Evolutionary conservation across 2,888 invertebrate species (phyloP).

Genomic region (Galerucella calmariensis): DNA sequence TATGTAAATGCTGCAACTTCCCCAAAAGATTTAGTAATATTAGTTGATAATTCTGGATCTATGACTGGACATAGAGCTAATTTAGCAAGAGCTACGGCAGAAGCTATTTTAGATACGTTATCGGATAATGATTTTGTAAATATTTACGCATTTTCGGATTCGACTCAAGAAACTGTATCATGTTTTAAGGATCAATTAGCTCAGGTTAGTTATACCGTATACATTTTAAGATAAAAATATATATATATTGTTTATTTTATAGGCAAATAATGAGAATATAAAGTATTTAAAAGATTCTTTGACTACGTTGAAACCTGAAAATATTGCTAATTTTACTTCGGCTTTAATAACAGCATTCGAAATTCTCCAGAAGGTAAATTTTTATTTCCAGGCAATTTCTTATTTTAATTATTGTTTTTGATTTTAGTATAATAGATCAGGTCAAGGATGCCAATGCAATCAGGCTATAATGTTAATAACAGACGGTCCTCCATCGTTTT

Average conservation of each 20-base stretch:
- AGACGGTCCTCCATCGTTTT: slow-evolving; percentile 84
- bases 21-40: slow-evolving; percentile 95
- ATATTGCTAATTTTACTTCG: slow-evolving; percentile 91
- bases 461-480: slow-evolving; percentile 98
- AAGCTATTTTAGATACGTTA: slow-evolving; percentile 91
- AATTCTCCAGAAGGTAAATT: slow-evolving; percentile 82
- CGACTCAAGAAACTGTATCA: slow-evolving; percentile 83
- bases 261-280: slow-evolving; percentile 86
- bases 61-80: slow-evolving; percentile 86
- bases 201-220: slow-evolving; percentile 69
- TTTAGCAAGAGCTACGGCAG: slow-evolving; percentile 88
- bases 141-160: slow-evolving; percentile 89
- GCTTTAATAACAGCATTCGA: slow-evolving; percentile 94
- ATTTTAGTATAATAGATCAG: slow-evolving; percentile 81
- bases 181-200: slow-evolving; percentile 93
- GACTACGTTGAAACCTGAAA: slow-evolving; percentile 78
- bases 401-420: background rate
- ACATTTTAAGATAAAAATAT: background rate
- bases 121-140: slow-evolving; percentile 98
- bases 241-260: slow-evolving; percentile 11
- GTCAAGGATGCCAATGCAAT: slow-evolving; percentile 93
- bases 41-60: slow-evolving; percentile 91
- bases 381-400: background rate
- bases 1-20: slow-evolving; percentile 97
- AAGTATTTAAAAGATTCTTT: slow-evolving; percentile 83